A percentile compares a stretch with the other conserved stretches of the same genome.
Conservation (phyloP, 2,797 vertebrate genomes). For the Malacoctenus gilli region DNA sequence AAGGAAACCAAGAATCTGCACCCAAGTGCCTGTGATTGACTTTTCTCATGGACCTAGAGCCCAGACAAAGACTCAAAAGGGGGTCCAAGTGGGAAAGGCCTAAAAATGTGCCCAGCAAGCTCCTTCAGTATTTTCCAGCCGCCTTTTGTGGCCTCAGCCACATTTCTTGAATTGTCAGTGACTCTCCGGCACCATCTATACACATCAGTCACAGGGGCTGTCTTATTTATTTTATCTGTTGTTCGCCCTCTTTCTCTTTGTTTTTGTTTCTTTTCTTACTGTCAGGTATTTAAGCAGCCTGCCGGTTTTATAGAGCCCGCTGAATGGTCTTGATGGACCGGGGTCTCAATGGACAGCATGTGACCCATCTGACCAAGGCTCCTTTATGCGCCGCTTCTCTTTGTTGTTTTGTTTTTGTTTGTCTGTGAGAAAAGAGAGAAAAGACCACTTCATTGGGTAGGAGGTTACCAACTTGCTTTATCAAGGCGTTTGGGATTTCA, state of each 20-base stretch:
- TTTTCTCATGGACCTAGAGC: slow-evolving; percentile 80
- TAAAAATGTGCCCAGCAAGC: slow-evolving; percentile 83
- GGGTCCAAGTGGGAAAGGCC: slow-evolving; percentile 81
- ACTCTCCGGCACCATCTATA: slow-evolving; percentile 84
- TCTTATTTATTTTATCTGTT: slow-evolving; percentile 89
- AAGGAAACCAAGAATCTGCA: slow-evolving; percentile 46
- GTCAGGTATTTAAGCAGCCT: slow-evolving; percentile 87
- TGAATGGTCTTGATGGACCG: slow-evolving; percentile 84
- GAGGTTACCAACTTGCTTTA: slow-evolving; percentile 78
- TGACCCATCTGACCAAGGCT: slow-evolving; percentile 86
- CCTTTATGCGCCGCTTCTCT: slow-evolving; percentile 82
- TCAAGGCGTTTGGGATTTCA: slow-evolving; percentile 71
- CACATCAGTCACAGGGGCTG: slow-evolving; percentile 86
- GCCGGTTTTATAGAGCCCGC: slow-evolving; percentile 81
- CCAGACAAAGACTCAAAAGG: slow-evolving; percentile 85
- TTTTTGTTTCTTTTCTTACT: slow-evolving; percentile 84
- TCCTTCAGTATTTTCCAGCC: slow-evolving; percentile 77
- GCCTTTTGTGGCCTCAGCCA: slow-evolving; percentile 81
- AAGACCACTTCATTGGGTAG: slow-evolving; percentile 83
- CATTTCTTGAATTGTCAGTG: slow-evolving; percentile 87
- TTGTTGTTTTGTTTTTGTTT: slow-evolving; percentile 87
- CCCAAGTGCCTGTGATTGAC: slow-evolving; percentile 81
- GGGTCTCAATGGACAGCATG: slow-evolving; percentile 84
- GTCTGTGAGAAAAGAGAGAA: slow-evolving; percentile 80
- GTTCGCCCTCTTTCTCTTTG: slow-evolving; percentile 78